Conservation (phyloP, 2,113 vertebrate species). For the Lepisosteus oculatus region DNA sequence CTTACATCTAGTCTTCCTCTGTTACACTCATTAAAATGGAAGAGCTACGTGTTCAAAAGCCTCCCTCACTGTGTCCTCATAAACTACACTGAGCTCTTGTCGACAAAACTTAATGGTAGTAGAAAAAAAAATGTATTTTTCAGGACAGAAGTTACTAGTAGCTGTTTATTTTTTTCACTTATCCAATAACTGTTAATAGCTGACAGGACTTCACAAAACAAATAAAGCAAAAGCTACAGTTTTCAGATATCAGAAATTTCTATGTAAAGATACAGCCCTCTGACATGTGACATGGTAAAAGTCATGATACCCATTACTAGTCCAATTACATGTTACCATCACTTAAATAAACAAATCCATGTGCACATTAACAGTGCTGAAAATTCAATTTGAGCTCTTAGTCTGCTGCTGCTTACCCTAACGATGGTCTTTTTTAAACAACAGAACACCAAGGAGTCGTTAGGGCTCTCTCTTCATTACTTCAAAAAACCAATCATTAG, state of each 20-base stretch:
- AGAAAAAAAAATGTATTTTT: too few relatives aligned
- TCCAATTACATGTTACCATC: slow-evolving; percentile 77
- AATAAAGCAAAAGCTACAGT: not conserved
- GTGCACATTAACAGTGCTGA: slow-evolving; percentile 90
- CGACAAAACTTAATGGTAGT: too few relatives aligned
- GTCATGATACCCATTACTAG: slow-evolving; percentile 77
- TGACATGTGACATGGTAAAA: slow-evolving; percentile 64
- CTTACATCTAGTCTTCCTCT: too few relatives aligned
- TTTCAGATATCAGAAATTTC: not conserved
- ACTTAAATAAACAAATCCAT: slow-evolving; percentile 90
- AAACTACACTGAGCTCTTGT: too few relatives aligned
- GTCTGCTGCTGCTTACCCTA: slow-evolving; percentile 96
- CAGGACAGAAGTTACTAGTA: too few relatives aligned
- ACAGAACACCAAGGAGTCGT: slow-evolving; percentile 99
- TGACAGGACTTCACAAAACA: not conserved
- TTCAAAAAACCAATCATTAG: slow-evolving; percentile 99
- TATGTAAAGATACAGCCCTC: slow-evolving; percentile 57
- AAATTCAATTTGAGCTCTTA: slow-evolving; percentile 98
- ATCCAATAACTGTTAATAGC: not conserved
- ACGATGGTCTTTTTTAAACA: slow-evolving; percentile 99
- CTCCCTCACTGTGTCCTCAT: too few relatives aligned
- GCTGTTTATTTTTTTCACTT: too few relatives aligned
- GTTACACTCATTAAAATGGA: too few relatives aligned
- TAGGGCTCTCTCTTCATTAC: slow-evolving; percentile 99
- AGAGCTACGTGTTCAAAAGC: too few relatives aligned